A percentile compares a stretch with the other conserved stretches of the same genome.
These are phyloP conservation scores for Clostera curtula DNA, from an alignment of 2,888 invertebrate species.

Conservation along the genomic window DNA sequence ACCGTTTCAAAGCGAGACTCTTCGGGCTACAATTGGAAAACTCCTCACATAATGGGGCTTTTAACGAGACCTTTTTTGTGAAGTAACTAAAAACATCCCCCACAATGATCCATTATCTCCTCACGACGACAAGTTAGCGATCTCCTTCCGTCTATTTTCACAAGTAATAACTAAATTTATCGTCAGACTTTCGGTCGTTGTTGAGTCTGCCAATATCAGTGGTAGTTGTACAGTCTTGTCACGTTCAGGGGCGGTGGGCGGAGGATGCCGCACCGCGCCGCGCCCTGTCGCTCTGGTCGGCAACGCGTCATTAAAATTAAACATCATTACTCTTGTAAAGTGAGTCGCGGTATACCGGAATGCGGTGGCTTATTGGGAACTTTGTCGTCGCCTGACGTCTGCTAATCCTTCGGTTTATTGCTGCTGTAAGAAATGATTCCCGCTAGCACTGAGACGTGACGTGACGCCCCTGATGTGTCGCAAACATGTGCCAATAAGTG, in stretches of 20 bases:
- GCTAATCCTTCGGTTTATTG: constrained; percentile 65
- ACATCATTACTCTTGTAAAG: constrained; percentile 72
- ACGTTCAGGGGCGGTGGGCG: constrained; percentile 43
- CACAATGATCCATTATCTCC: constrained; percentile 73
- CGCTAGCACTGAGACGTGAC: constrained; percentile 26
- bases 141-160: constrained; percentile 74
- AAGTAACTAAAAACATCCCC: constrained; percentile 66
- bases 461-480: constrained; percentile 24
- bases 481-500: constrained; percentile 2
- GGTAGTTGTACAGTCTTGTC: constrained; percentile 55
- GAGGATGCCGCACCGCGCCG: constrained; percentile 26
- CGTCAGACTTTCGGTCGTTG: constrained; percentile 66
- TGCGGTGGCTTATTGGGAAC: constrained; percentile 60
- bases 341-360: constrained; percentile 54
- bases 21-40: constrained; percentile 55
- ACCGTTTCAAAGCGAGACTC: constrained; percentile 48
- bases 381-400: constrained; percentile 54
- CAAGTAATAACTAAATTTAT: constrained; percentile 76
- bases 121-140: constrained; percentile 73
- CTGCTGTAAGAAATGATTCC: constrained; percentile 59
- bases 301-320: constrained; percentile 74
- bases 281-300: constrained; percentile 38
- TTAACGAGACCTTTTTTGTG: constrained; percentile 64
- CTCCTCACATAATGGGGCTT: constrained; percentile 66
- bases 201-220: constrained; percentile 62